Percentiles rank a stretch among this genome's conserved stretches.
These are phyloP conservation scores for Ectobius pallidus DNA, from an alignment of 2,888 invertebrate genomes.

Conservation along the genomic window DNA sequence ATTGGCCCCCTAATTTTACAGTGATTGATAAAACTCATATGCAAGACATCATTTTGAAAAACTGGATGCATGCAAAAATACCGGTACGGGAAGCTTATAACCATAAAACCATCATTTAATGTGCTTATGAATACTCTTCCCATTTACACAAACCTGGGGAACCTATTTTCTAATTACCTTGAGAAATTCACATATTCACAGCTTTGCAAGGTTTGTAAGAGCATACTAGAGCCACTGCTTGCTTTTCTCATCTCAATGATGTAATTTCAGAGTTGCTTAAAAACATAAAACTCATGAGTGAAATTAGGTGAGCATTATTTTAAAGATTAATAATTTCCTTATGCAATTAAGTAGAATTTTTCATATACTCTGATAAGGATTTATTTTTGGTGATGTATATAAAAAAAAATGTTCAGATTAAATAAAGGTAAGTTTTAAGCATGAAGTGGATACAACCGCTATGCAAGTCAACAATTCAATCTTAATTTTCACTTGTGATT, in stretches of 20 bases:
- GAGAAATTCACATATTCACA: neutral
- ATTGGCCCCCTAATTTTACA: constrained; percentile 10
- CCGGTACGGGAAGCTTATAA: neutral
- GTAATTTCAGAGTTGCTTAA: neutral
- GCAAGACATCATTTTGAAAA: neutral
- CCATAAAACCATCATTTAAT: constrained; percentile 2
- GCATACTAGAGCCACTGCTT: neutral
- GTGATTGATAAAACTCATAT: neutral
- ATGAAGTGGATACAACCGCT: too few species aligned
- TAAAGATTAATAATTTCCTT: too few species aligned
- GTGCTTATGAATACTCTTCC: neutral
- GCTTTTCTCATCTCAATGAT: neutral
- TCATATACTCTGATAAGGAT: too few species aligned
- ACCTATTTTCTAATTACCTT: neutral
- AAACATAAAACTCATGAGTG: too few species aligned
- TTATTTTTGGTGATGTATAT: too few species aligned
- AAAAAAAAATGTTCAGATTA: too few species aligned
- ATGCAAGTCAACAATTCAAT: too few species aligned
- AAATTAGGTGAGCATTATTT: too few species aligned
- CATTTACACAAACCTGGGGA: neutral
- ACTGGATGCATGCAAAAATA: neutral
- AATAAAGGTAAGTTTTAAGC: too few species aligned
- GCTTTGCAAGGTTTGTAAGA: neutral
- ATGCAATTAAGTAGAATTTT: too few species aligned
- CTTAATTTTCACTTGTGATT: too few species aligned